Evolutionary conservation across 2,113 vertebrate species (phyloP), one percentile per base, ranked within the genome.

Genomic region (Diadophis punctatus): DNA sequence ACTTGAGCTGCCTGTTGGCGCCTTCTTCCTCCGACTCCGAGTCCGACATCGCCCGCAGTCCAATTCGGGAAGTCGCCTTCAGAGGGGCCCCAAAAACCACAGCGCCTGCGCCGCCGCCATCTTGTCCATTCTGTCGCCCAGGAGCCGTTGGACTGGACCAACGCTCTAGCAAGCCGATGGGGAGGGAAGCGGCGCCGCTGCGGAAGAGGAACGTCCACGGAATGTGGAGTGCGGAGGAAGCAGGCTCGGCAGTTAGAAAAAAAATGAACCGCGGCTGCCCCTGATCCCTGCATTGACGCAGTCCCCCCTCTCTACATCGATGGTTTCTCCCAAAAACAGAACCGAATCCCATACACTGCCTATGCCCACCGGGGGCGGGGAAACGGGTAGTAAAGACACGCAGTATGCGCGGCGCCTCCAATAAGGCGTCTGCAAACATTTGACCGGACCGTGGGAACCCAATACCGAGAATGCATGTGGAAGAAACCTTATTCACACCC

Each of bases 11-110:
- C 96, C 97, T 98, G 97, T 99, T 99, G 95, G 98, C 98, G 95
- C 98, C 98, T 94, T 99, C 99, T 93, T 99, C 98, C 96, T 99
- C 99, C 94, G 99, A 98, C 96, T 99, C 99, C 0, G 99, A 99
- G 96, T 99, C 99, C 94, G 99, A 99, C 99, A 99, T 99, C 95
- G 58, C 95, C 87, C 90, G 91, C 22, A 48, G 84, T 91, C 90
- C 34, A 11, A 52, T 52, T 8, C 80, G 18, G 63, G 48, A 90
- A 86, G 11, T 49, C 1, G 30, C 74, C 89, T 34, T 93, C 92
- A 92, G 14, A n/a, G 51, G 1, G 39, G 12, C 1, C 1, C n/a
- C 49, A n/a, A 0, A 55, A 0, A 0, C 46, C 46, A 46, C 46
- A 3, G 0, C 0, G 4, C 0, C 0, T 46, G 0, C 0, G 0